These are phyloP conservation scores for Platichthys flesus DNA, from an alignment of 2,113 vertebrate genomes.

Conservation along the genomic window DNA sequence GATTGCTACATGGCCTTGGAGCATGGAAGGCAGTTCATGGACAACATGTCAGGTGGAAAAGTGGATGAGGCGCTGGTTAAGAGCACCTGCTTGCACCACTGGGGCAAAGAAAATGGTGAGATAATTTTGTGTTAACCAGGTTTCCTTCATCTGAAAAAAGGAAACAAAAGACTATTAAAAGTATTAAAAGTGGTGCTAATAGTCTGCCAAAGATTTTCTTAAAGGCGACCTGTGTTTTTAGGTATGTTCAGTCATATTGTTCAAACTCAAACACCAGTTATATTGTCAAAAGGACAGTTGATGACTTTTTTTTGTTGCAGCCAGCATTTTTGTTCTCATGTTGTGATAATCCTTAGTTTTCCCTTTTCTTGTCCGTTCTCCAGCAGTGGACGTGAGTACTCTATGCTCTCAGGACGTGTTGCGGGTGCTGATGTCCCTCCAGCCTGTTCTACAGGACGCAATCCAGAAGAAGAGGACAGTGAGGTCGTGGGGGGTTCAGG, in stretches of 20 bases:
- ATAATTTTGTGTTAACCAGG: not conserved
- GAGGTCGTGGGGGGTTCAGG: slow-evolving; percentile 96
- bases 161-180: too few species aligned
- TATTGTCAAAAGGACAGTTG: not conserved
- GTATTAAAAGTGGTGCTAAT: too few species aligned
- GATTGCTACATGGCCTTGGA: slow-evolving; percentile 98
- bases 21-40: slow-evolving; percentile 98
- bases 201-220: too few species aligned
- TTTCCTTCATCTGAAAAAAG: not conserved
- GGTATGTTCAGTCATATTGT: not conserved
- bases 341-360: not conserved
- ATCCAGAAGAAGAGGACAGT: slow-evolving; percentile 97
- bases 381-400: slow-evolving; percentile 92
- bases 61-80: slow-evolving; percentile 97
- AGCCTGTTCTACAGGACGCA: slow-evolving; percentile 96
- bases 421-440: slow-evolving; percentile 94
- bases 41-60: slow-evolving; percentile 99
- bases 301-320: not conserved
- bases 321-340: not conserved
- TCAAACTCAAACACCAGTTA: not conserved
- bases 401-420: slow-evolving; percentile 98
- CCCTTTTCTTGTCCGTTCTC: not conserved
- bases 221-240: too few species aligned
- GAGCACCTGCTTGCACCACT: slow-evolving; percentile 95
- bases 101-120: slow-evolving; percentile 95